Evolutionary conservation across 1,140 invertebrate species (phyloP).

Genomic region (Macrosteles quadrilineatus): DNA sequence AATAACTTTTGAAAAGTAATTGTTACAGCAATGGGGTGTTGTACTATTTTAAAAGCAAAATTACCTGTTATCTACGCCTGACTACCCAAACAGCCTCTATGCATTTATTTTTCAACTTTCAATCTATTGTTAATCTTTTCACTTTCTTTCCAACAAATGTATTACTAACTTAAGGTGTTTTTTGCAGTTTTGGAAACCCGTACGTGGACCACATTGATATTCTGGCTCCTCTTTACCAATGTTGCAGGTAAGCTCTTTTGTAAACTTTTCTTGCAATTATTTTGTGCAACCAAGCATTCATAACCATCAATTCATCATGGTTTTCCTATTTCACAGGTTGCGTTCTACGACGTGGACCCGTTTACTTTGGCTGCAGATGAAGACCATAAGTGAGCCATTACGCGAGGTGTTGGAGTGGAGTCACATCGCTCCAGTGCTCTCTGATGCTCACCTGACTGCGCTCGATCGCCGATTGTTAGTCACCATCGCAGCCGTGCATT

Average conservation of each 20-base stretch:
- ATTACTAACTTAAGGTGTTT: no score
- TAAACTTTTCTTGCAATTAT: no score
- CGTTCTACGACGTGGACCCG: conserved; percentile 67
- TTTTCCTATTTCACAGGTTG: conserved; percentile 58
- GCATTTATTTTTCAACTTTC: no score
- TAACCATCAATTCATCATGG: conserved; percentile 22
- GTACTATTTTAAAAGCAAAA: background rate
- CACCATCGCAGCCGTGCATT: conserved; percentile 71
- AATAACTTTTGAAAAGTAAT: no score
- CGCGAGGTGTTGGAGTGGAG: conserved; percentile 53
- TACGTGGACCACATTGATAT: conserved; percentile 81
- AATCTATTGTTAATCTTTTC: no score
- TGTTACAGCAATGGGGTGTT: no score
- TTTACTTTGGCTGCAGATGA: conserved; percentile 67
- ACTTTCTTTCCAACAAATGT: no score
- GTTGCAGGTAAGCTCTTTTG: conserved; percentile 71
- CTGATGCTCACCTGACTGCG: conserved; percentile 71
- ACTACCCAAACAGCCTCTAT: background rate
- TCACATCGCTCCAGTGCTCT: conserved; percentile 64
- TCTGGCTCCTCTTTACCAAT: conserved; percentile 86
- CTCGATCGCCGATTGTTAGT: conserved; percentile 76
- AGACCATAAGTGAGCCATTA: conserved; percentile 58
- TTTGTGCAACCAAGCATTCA: conserved; percentile 42
- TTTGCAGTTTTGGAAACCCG: conserved; percentile 77
- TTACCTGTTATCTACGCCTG: background rate